phyloP scores from a whole-genome alignment of 1,140 invertebrate species.

The Oryzaephilus surinamensis region DNA sequence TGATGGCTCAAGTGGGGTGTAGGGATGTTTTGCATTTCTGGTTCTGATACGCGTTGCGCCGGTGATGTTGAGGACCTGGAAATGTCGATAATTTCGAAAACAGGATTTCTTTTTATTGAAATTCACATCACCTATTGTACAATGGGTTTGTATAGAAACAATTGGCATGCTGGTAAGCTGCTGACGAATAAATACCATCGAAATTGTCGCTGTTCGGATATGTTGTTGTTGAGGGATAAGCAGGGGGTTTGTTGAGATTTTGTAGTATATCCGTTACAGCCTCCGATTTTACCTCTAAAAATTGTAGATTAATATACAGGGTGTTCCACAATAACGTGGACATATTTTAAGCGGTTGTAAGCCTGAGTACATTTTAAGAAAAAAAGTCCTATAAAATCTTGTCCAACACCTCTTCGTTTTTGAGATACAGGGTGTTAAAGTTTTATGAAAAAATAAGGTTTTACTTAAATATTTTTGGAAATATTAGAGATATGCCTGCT shows the following conservation, averaged over 20 bases:
- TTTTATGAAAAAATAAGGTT: background rate
- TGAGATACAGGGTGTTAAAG: no score
- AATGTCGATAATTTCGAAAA: conserved; percentile 2
- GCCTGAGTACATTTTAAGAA: no score
- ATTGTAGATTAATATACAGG: background rate
- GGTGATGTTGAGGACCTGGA: conserved; percentile 7
- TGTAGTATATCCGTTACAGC: conserved; percentile 22
- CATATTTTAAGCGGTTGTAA: no score
- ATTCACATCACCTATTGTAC: conserved; percentile 18
- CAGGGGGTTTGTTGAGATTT: conserved; percentile 20
- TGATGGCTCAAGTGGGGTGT: conserved; percentile 3
- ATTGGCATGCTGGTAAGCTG: conserved; percentile 23
- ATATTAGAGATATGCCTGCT: no score
- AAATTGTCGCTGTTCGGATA: conserved; percentile 21
- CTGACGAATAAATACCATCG: conserved; percentile 24
- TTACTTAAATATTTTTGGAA: no score
- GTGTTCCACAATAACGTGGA: background rate
- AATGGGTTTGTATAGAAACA: conserved; percentile 29
- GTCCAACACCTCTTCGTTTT: no score
- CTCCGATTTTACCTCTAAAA: conserved; percentile 26
- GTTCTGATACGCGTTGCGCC: background rate
- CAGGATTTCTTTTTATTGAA: background rate
- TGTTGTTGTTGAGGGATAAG: conserved; percentile 14
- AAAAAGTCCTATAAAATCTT: no score
- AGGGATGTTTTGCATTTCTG: conserved; percentile 3